Base-by-base conservation (phyloP, 2,113 vertebrate genomes). In the Notothenia rossii region DNA sequence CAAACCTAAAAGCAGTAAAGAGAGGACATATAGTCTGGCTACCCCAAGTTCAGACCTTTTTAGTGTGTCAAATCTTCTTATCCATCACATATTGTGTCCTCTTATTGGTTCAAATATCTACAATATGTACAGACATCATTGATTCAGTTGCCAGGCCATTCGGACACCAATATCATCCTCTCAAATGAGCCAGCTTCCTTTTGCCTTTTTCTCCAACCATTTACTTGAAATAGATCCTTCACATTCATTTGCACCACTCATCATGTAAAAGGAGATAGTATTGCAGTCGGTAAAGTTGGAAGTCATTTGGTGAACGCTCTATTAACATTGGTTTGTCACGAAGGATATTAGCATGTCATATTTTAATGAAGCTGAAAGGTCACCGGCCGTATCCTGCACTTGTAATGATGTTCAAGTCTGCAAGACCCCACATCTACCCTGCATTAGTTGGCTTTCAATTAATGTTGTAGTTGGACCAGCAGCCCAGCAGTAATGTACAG, bases 301-400 rank as follows among this genome's bases (percentile, higher is more conserved):
- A 62, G 25, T 61, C 60, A 54, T 59, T 29, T n/a, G 40, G 29
- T 49, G 50, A 72, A 33, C 63, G 33, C 61, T 58, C 51, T 53
- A 49, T 66, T 46, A 46, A 50, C 62, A 53, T 36, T 5, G 43
- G 9, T 50, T 54, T 45, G n/a, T 22, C n/a, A 36, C 36, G 25
- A 40, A 59, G 82, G 25, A 14, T 64, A 75, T 64, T 64, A 63
- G 3, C 18, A 55, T 70, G 55, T 46, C 40, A 12, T 40, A 2
- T 59, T 81, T 68, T 62, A 76, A 72, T 86, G 68, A 69, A 67
- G 22, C 33, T 72, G 7, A 82, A 67, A 72, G 69, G 8, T 65
- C 61, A 51, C 22, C 51, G 48, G 15, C 12, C 50, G 62, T n/a
- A 53, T 54, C 55, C 18, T 63, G 49, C 13, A 14, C 22, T 33